Base-by-base conservation (phyloP, 2,113 vertebrate genomes). In the Thymallus thymallus region DNA sequence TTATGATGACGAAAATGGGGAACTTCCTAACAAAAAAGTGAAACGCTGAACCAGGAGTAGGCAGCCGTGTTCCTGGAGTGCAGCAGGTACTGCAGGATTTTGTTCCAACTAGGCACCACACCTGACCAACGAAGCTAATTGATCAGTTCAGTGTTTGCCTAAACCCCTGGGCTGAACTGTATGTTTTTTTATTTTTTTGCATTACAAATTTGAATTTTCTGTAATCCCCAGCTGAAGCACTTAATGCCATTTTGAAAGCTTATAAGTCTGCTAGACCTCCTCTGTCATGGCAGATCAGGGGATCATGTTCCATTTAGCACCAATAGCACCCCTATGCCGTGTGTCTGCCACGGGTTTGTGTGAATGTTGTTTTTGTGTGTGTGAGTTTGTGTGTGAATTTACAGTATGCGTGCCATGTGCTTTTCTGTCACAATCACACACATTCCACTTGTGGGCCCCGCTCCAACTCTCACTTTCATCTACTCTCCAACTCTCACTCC, bases 241-340 rank as follows among this genome's bases (percentile, higher is more conserved):
- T 81, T 74, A 72, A 78, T 86, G 64, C 77, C 51, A 78, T 85
- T 77, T 82, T 81, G 74, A 77, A 76, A 82, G 77, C 71, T 82
- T 61, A 80, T 48, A 73, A 76, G 41, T 75, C 41, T 76, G 78
- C 68, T 76, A 77, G 84, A 60, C 26, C 70, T 88, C 83, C 83
- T 89, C 75, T 86, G 82, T 72, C 72, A 74, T 69, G 71, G 23
- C 67, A 20, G 62, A 82, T 84, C 73, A 82, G 79, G 46, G 84
- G 80, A 84, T 75, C 79, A 82, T 79, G 79, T 70, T 79, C 76
- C 71, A 82, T 79, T 83, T 84, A 82, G 58, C 76, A 62, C 60
- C 78, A 32, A 80, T 9, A 61, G 14, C 13, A 18, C 18, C 76
- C 23, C 73, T 22, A 23, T 22, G 30, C 32, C 23, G 5, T 30